These are phyloP conservation scores for Danionella dracula DNA, from an alignment of 2,797 vertebrate genomes.

Conservation along the genomic window DNA sequence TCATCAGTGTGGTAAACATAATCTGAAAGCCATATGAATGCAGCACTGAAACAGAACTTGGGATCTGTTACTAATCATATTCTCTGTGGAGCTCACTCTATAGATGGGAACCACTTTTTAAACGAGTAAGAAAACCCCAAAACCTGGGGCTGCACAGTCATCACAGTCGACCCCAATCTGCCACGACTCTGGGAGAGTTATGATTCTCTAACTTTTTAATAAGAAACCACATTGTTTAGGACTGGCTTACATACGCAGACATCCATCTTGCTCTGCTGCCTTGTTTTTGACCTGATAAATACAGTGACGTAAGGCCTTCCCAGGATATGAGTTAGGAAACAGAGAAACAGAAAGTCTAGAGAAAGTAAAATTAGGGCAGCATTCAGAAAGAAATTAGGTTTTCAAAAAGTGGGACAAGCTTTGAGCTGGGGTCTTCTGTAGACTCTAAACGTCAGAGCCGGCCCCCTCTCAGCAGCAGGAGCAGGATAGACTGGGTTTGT, in stretches of 20 bases:
- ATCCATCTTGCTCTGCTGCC: slow-evolving; percentile 12
- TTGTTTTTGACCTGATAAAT: slow-evolving; percentile 1
- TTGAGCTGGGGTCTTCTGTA: not conserved
- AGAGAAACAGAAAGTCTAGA: slow-evolving; percentile 8
- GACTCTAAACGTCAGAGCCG: not conserved
- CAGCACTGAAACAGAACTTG: not conserved
- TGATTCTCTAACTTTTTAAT: not conserved
- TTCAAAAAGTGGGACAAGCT: slow-evolving; percentile 29
- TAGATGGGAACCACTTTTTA: slow-evolving; percentile 36
- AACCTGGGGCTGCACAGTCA: slow-evolving; percentile 31
- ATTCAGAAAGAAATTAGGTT: not conserved
- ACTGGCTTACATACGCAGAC: slow-evolving; percentile 1
- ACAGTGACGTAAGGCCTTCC: not conserved
- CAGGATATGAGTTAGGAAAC: slow-evolving; percentile 6
- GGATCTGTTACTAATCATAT: not conserved
- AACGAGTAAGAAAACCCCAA: slow-evolving; percentile 29
- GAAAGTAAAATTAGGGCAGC: not conserved
- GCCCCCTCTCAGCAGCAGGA: not conserved
- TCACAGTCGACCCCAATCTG: slow-evolving; percentile 44
- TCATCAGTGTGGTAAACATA: not conserved
- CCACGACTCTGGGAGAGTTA: slow-evolving; percentile 22
- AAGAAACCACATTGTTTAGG: slow-evolving; percentile 24
- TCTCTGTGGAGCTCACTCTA: slow-evolving; percentile 3
- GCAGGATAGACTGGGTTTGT: not conserved
- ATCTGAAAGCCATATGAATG: not conserved